Evolutionary conservation across 1,140 invertebrate genomes (phyloP).

Genomic region (Hydropsyche tenuis): DNA sequence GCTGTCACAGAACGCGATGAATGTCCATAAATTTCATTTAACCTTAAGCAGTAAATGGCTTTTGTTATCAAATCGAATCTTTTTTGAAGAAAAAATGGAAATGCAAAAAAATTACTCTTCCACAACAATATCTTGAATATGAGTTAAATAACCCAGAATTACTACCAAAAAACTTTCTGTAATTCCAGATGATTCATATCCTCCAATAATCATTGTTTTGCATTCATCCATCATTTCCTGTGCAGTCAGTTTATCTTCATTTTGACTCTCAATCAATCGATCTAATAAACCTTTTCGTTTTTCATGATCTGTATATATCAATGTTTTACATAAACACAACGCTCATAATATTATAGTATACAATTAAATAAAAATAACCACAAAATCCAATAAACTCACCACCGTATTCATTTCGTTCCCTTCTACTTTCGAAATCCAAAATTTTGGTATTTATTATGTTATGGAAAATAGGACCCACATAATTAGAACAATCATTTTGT

Average conservation of each 20-base stretch:
- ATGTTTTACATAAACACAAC: background rate
- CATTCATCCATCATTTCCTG: constrained; percentile 74
- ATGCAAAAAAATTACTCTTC: constrained; percentile 58
- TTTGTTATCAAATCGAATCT: no score
- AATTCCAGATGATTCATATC: constrained; percentile 77
- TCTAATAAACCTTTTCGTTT: constrained; percentile 66
- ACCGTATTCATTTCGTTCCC: no score
- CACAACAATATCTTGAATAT: constrained; percentile 64
- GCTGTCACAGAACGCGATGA: constrained; percentile 50
- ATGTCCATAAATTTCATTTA: constrained; percentile 53
- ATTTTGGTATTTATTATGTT: constrained; percentile 46
- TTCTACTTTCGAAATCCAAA: background rate
- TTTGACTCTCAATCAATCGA: constrained; percentile 61
- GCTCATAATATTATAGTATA: no score
- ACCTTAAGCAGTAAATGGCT: no score
- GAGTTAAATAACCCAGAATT: constrained; percentile 67
- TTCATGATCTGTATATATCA: background rate
- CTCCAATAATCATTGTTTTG: constrained; percentile 78
- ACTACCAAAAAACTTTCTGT: constrained; percentile 67
- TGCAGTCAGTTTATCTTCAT: constrained; percentile 56
- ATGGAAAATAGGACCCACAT: constrained; percentile 55
- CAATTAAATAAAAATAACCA: no score
- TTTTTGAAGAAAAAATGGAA: no score
- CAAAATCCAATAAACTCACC: background rate
- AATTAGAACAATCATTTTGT: constrained; percentile 50